These are phyloP conservation scores for Latrodectus elegans DNA, from an alignment of 2,888 invertebrate species.

Conservation along the genomic window DNA sequence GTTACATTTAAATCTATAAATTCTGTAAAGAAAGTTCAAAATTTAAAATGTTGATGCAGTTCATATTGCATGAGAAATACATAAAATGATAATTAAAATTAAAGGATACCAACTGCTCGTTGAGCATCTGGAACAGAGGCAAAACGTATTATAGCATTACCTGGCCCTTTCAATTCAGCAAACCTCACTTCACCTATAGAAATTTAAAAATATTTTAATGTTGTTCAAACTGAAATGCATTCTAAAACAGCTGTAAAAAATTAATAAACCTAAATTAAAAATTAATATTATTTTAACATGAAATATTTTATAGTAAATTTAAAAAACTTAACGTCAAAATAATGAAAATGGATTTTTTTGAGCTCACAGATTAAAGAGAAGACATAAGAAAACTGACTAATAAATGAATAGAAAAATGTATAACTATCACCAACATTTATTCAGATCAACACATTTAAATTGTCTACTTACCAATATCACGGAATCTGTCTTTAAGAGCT, in stretches of 20 bases:
- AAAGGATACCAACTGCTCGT: constrained; percentile 70
- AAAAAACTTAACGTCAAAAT: too few relatives aligned
- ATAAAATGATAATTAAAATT: not conserved
- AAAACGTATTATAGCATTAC: constrained; percentile 69
- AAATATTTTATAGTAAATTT: too few relatives aligned
- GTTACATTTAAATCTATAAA: not conserved
- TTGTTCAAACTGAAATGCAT: not conserved
- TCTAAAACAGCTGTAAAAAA: not conserved
- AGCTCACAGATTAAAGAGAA: too few relatives aligned
- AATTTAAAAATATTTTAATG: not conserved
- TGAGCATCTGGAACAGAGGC: constrained; percentile 68
- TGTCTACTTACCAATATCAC: constrained; percentile 66
- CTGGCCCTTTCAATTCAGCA: constrained; percentile 71
- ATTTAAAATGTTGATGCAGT: not conserved
- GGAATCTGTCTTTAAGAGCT: constrained; percentile 70
- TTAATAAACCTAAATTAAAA: too few relatives aligned
- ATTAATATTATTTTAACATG: too few relatives aligned
- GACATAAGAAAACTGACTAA: too few relatives aligned
- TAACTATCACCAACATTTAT: not conserved
- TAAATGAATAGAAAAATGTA: not conserved
- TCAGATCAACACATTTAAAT: too few relatives aligned
- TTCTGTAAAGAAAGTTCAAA: not conserved
- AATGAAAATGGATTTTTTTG: too few relatives aligned
- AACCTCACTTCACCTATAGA: constrained; percentile 70
- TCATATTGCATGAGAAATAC: too few relatives aligned